These are phyloP conservation scores for Charaxes varanes DNA, from an alignment of 1,140 invertebrate species.

Conservation along the genomic window DNA sequence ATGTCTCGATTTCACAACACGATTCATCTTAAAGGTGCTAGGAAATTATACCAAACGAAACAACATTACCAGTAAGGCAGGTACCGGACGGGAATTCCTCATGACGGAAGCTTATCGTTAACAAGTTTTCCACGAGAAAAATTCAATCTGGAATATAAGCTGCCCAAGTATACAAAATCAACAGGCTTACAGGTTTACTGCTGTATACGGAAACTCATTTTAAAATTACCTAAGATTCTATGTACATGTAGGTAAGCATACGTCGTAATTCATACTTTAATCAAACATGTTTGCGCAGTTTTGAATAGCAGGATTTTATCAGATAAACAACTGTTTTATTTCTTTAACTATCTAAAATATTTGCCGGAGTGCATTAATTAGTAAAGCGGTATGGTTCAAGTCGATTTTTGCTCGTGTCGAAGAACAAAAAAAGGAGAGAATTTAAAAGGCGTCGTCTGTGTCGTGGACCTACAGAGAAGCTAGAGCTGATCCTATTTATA, in stretches of 20 bases:
- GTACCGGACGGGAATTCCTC: neutral
- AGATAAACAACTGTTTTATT: too few species aligned
- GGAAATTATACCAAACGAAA: too few species aligned
- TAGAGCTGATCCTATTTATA: constrained; percentile 54
- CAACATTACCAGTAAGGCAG: too few species aligned
- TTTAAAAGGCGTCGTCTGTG: constrained; percentile 1
- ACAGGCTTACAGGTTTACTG: too few species aligned
- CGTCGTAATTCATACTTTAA: too few species aligned
- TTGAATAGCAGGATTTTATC: too few species aligned
- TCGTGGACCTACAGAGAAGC: constrained; percentile 22
- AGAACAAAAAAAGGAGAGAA: constrained; percentile 5
- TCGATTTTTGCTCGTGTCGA: neutral
- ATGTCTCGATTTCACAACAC: too few species aligned
- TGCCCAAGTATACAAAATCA: neutral
- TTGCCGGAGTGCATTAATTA: neutral
- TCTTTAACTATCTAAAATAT: too few species aligned
- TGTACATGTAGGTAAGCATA: neutral
- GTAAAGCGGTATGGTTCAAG: neutral
- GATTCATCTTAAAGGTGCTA: too few species aligned
- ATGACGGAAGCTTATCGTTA: constrained; percentile 3
- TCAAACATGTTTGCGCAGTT: too few species aligned
- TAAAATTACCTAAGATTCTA: neutral
- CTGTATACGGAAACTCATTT: neutral
- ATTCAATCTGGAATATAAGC: neutral
- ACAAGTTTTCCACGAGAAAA: constrained; percentile 5